Base-by-base conservation (phyloP, 2,797 vertebrate genomes). In the Oreochromis grahami region DNA sequence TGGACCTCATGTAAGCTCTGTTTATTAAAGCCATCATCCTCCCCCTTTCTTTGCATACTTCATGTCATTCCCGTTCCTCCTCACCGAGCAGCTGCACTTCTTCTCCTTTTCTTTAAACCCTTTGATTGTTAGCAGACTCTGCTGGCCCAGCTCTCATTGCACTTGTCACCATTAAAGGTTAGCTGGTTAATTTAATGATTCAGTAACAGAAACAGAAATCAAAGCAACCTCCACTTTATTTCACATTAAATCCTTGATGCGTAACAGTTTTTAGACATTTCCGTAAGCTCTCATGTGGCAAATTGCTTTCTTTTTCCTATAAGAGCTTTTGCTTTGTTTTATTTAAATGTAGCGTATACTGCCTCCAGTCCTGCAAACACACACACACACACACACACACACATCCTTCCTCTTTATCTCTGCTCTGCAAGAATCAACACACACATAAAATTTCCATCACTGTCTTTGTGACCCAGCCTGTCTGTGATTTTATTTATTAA, bases 231-330 rank as follows among this genome's bases (percentile, higher is more conserved):
- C 50, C 45, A 50, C 50, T 87, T 92, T 86, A 86, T 87, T 86
- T 87, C 79, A 83, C 74, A 76, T 89, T 81, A 80, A 86, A 87
- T 86, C 83, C 77, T 86, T 83, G 82, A 92, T 87, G 79, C 41
- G 76, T 86, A 78, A 50, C 32, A 26, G 50, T 83, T 85, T 89
- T 79, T 7, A 13, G 24, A 72, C 79, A 76, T 86, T 89, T 88
- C 83, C 85, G 74, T 81, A 91, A 77, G 56, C 63, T 80, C 51
- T 91, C 86, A 85, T 89, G 91, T 78, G 5, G 74, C 78, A 92
- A 93, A 94, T 92, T 93, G 89, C 84, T 92, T 92, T 90, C 63
- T 78, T 84, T 81, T 91, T 76, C 86, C 84, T 77, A 34, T 81
- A 87, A 89, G 83, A 82, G 4, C 83, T 85, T 87, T 84, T 82